These are phyloP conservation scores for Scaptomyza graminum DNA, from an alignment of 1,140 invertebrate genomes.

Conservation along the genomic window DNA sequence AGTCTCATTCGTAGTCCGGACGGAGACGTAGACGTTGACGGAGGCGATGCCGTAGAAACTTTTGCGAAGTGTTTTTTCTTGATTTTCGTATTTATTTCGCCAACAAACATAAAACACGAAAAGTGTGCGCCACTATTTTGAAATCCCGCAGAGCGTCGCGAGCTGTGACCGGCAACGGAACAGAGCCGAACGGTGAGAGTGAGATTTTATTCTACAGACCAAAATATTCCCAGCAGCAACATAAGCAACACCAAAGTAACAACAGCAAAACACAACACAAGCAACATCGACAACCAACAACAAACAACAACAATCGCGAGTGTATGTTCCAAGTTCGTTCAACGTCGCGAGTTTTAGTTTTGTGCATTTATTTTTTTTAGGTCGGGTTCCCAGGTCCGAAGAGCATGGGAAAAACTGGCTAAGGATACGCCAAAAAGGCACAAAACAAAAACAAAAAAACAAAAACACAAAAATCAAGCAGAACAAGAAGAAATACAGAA, in stretches of 20 bases:
- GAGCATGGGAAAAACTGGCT: slow-evolving; percentile 70
- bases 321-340: slow-evolving; percentile 29
- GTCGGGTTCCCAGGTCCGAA: slow-evolving; percentile 41
- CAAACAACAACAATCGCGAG: slow-evolving; percentile 8
- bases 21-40: slow-evolving; percentile 33
- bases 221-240: slow-evolving; percentile 32
- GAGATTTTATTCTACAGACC: slow-evolving; percentile 4
- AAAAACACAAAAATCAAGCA: slow-evolving; percentile 19
- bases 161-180: slow-evolving; percentile 59
- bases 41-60: slow-evolving; percentile 32
- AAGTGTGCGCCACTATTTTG: slow-evolving; percentile 65
- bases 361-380: slow-evolving; percentile 36
- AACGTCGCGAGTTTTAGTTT: slow-evolving; percentile 32
- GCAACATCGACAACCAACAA: slow-evolving; percentile 6
- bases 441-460: slow-evolving; percentile 1
- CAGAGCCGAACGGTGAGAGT: background rate
- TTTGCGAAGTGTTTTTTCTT: slow-evolving; percentile 49
- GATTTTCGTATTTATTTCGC: slow-evolving; percentile 31
- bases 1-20: slow-evolving; percentile 47
- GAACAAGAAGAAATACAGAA: slow-evolving; percentile 28
- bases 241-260: slow-evolving; percentile 10
- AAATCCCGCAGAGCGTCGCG: slow-evolving; percentile 69
- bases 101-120: slow-evolving; percentile 39
- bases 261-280: slow-evolving; percentile 16
- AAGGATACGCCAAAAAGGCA: slow-evolving; percentile 60